Percentiles rank a stretch among this genome's conserved stretches.
phyloP scores from a whole-genome alignment of 2,888 invertebrate species.

The Scrobipalpa atriplicella region DNA sequence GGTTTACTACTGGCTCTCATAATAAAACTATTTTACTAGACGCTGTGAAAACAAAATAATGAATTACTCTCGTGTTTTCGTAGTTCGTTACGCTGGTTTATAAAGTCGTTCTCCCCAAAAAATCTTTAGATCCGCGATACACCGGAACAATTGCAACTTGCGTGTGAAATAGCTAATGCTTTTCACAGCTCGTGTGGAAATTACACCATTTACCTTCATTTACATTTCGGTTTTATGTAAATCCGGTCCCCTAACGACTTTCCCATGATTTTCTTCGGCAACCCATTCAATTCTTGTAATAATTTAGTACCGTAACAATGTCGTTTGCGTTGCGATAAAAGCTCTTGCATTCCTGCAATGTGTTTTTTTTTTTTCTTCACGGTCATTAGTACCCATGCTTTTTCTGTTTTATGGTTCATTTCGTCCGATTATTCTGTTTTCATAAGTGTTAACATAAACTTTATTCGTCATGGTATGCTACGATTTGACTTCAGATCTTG shows the following conservation, averaged over 20 bases:
- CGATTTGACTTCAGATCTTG: not conserved
- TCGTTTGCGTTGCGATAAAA: constrained; percentile 13
- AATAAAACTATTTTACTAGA: no score
- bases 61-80: no score
- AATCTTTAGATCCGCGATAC: constrained; percentile 35
- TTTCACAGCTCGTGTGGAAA: constrained; percentile 57
- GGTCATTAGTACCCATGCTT: not conserved
- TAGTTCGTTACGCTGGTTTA: not conserved
- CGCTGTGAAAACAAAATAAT: not conserved
- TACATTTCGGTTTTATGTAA: constrained; percentile 53
- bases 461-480: not conserved
- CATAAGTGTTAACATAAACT: not conserved
- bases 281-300: constrained; percentile 22
- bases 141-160: constrained; percentile 45
- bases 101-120: constrained; percentile 3
- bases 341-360: not conserved
- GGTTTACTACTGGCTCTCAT: no score
- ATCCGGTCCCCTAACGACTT: constrained; percentile 42
- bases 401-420: not conserved
- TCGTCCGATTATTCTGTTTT: not conserved
- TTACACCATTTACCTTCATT: constrained; percentile 50
- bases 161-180: constrained; percentile 54
- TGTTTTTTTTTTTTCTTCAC: not conserved
- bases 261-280: constrained; percentile 43
- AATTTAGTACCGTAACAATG: constrained; percentile 18